These are phyloP conservation scores for Microcaecilia unicolor DNA, from an alignment of 2,797 vertebrate species.

Conservation along the genomic window DNA sequence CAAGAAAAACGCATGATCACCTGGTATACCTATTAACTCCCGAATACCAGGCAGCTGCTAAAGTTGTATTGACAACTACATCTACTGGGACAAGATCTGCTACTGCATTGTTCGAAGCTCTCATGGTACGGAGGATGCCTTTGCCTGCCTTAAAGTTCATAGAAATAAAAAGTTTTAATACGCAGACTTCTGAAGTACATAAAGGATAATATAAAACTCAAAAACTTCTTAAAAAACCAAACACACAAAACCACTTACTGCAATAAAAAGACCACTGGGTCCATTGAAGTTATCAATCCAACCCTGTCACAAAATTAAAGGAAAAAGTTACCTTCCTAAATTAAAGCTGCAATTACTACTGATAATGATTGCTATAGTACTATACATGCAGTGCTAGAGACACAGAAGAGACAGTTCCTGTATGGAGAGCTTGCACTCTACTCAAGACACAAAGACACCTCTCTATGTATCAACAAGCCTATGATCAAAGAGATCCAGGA, in stretches of 20 bases:
- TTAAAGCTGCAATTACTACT: no score
- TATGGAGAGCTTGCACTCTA: no score
- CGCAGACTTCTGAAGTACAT: no score
- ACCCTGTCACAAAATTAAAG: conserved; percentile 63
- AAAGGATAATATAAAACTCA: no score
- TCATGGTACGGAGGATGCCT: conserved; percentile 95
- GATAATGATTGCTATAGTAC: conserved; percentile 4
- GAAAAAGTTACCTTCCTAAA: no score
- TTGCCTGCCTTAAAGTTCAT: conserved; percentile 89
- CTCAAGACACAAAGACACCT: no score
- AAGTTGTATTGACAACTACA: conserved; percentile 82
- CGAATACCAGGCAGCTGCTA: conserved; percentile 94
- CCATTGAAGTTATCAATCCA: conserved; percentile 99
- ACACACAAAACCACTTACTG: conserved; percentile 76
- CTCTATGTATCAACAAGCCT: no score
- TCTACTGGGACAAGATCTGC: conserved; percentile 95
- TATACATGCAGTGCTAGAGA: no score
- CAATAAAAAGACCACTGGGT: conserved; percentile 94
- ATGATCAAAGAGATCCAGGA: no score
- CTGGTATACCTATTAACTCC: conserved; percentile 78
- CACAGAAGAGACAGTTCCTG: no score
- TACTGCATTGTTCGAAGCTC: conserved; percentile 85
- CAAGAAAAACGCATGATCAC: conserved; percentile 25
- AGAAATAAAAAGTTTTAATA: conserved; percentile 41
- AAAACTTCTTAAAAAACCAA: no score